Conservation (phyloP, 1,140 invertebrate genomes). For the Pachypeltis micranthus region DNA sequence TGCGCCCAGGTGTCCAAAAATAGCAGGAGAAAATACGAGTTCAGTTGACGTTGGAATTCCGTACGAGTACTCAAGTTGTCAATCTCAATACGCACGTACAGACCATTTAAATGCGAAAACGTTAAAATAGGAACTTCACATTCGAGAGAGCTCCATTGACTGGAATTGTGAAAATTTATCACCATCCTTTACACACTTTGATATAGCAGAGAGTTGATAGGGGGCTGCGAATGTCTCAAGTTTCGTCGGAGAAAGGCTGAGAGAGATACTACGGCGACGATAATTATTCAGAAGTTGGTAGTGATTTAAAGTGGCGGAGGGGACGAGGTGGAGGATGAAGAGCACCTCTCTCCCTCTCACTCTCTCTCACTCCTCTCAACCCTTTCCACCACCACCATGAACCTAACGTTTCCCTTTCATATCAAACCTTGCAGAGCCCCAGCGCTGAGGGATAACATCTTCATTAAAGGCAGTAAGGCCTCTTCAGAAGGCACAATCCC, state of each 20-base stretch:
- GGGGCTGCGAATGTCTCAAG: not conserved
- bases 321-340: not conserved
- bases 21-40: too few relatives aligned
- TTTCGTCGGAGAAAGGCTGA: not conserved
- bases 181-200: too few relatives aligned
- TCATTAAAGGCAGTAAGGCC: slow-evolving; percentile 8
- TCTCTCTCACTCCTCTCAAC: too few relatives aligned
- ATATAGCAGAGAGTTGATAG: slow-evolving; percentile 3
- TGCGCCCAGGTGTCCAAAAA: too few relatives aligned
- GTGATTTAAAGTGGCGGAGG: not conserved
- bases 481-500: not conserved
- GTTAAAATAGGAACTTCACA: not conserved
- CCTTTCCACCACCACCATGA: too few relatives aligned
- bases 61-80: too few relatives aligned
- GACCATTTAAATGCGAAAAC: too few relatives aligned
- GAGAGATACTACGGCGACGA: not conserved
- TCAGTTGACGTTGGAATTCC: too few relatives aligned
- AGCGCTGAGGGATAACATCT: slow-evolving; percentile 7
- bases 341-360: not conserved
- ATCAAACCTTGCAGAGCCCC: not conserved
- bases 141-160: not conserved
- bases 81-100: too few relatives aligned
- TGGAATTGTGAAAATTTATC: too few relatives aligned
- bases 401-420: too few relatives aligned
- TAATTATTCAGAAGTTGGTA: slow-evolving; percentile 10